Conservation (phyloP, 92 coral and sea anemone species). For the Palythoa grandis region DNA sequence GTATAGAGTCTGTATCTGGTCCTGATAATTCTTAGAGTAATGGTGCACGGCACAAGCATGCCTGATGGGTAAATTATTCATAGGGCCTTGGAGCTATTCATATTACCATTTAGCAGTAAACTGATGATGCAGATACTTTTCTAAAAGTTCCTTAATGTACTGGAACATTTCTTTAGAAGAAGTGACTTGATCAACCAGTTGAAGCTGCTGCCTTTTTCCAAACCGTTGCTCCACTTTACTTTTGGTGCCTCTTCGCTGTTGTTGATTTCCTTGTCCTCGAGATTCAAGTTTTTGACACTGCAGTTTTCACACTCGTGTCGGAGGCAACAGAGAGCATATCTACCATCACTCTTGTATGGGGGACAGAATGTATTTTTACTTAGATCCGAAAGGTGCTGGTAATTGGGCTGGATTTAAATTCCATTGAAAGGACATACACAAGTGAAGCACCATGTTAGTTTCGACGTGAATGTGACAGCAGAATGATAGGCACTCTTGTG, state of each 20-base stretch:
- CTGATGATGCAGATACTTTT: not conserved
- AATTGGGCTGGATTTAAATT: too few species aligned
- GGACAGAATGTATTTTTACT: too few species aligned
- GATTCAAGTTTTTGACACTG: too few species aligned
- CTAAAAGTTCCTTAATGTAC: not conserved
- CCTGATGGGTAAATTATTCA: not conserved
- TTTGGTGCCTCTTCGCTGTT: not conserved
- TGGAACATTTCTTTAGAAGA: not conserved
- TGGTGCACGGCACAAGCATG: conserved; percentile 47
- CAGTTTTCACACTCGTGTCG: too few species aligned
- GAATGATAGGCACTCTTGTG: too few species aligned
- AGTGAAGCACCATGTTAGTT: too few species aligned
- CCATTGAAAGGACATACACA: too few species aligned
- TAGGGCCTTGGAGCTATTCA: conserved; percentile 8
- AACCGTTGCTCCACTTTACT: conserved; percentile 22
- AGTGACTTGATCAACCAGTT: conserved; percentile 14
- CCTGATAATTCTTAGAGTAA: conserved; percentile 56
- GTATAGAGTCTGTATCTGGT: conserved; percentile 51
- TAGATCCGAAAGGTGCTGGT: too few species aligned
- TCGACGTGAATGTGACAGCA: too few species aligned
- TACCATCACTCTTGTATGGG: too few species aligned
- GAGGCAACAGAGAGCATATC: too few species aligned
- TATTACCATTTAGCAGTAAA: conserved; percentile 13
- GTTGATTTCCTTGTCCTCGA: not conserved
- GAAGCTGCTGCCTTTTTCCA: not conserved